Evolutionary conservation across 2,113 vertebrate genomes (phyloP).

Genomic region (Riparia riparia): DNA sequence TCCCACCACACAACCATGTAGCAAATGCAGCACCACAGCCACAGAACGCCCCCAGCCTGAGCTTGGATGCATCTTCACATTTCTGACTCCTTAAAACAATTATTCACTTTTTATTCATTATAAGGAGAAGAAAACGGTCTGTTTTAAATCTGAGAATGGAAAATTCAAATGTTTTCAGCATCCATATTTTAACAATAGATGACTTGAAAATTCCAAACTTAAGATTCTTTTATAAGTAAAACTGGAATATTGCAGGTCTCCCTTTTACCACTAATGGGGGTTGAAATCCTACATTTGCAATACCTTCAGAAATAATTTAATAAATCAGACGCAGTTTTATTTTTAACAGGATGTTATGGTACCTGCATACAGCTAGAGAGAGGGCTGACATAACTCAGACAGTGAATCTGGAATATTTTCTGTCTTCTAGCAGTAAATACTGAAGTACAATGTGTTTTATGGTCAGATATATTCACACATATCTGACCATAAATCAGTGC

Average conservation of each 20-base stretch:
- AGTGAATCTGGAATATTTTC: conserved; percentile 19
- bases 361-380: background rate
- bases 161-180: background rate
- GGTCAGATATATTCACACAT: conserved; percentile 24
- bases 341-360: background rate
- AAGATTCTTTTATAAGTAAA: background rate
- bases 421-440: conserved; percentile 40
- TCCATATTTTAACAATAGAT: background rate
- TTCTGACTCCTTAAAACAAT: background rate
- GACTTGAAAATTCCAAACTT: background rate
- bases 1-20: fast-evolving
- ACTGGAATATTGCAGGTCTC: background rate
- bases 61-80: background rate
- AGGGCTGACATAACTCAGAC: background rate
- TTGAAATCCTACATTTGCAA: background rate
- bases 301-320: background rate
- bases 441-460: conserved; percentile 58
- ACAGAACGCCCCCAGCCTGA: background rate
- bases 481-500: conserved; percentile 72
- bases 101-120: background rate
- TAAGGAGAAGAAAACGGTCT: background rate
- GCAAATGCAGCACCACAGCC: background rate
- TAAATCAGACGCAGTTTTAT: background rate
- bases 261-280: background rate
- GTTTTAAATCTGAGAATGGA: background rate